These are phyloP conservation scores for Sycophila texana DNA, from an alignment of 2,888 invertebrate genomes.

Conservation along the genomic window DNA sequence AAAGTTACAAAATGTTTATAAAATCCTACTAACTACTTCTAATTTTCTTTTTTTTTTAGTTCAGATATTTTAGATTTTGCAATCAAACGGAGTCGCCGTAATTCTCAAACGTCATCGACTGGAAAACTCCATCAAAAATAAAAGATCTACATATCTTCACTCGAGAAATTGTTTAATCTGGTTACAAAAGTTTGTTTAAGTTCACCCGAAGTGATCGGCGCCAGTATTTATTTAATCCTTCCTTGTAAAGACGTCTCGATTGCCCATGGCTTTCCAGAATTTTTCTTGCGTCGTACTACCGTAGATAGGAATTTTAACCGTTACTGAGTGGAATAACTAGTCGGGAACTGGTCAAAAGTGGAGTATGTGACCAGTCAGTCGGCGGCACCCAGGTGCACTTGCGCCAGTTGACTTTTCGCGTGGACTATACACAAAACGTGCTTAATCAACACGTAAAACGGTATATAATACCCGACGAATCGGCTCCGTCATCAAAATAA, in stretches of 20 bases:
- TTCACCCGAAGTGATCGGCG: neutral
- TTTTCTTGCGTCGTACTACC: slow-evolving; percentile 22
- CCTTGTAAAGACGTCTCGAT: slow-evolving; percentile 28
- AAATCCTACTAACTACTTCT: too few species aligned
- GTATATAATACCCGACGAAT: neutral
- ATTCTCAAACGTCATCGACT: too few species aligned
- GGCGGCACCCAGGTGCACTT: slow-evolving; percentile 17
- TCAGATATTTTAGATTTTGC: too few species aligned
- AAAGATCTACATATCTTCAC: too few species aligned
- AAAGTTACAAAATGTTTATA: too few species aligned
- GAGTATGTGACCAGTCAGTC: slow-evolving; percentile 46
- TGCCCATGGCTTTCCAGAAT: slow-evolving; percentile 31
- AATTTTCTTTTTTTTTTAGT: too few species aligned
- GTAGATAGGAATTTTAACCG: slow-evolving; percentile 34
- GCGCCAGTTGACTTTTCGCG: slow-evolving; percentile 28
- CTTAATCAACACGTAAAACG: slow-evolving; percentile 14
- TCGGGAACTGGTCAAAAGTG: slow-evolving; percentile 53
- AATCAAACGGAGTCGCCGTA: too few species aligned
- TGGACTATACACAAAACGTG: slow-evolving; percentile 38
- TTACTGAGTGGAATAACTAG: slow-evolving; percentile 45
- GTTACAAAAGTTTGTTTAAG: neutral
- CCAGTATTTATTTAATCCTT: slow-evolving; percentile 4
- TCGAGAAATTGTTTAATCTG: too few species aligned
- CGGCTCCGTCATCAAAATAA: neutral
- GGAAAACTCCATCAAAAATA: too few species aligned